Percentiles rank a stretch among this genome's conserved stretches.
phyloP scores from a whole-genome alignment of 2,113 vertebrate genomes.

The Dasyprocta punctata region DNA sequence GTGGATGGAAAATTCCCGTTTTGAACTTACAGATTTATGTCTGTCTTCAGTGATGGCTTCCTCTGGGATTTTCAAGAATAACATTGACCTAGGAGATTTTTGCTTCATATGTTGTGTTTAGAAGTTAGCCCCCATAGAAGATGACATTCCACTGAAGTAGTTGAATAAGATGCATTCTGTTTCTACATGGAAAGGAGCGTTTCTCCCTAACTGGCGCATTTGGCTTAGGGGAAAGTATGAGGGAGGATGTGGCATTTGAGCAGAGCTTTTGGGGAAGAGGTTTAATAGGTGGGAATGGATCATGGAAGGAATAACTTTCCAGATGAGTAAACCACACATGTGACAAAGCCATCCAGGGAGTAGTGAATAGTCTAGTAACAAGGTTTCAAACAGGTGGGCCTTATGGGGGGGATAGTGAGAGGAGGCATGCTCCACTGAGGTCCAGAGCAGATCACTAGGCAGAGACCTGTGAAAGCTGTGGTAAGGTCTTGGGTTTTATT shows the following conservation, averaged over 20 bases:
- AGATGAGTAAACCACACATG: background rate
- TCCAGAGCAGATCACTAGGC: background rate
- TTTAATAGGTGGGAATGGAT: background rate
- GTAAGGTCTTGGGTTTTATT: background rate
- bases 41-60: background rate
- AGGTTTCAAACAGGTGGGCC: background rate
- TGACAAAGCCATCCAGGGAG: background rate
- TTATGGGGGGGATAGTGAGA: background rate
- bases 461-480: background rate
- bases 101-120: background rate
- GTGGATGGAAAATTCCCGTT: background rate
- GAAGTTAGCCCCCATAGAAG: background rate
- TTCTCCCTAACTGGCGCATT: background rate
- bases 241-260: constrained; percentile 1
- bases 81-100: background rate
- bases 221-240: background rate
- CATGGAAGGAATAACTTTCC: background rate
- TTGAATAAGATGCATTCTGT: background rate
- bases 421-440: background rate
- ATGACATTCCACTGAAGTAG: background rate
- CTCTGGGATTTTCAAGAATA: constrained; percentile 6
- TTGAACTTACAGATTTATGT: background rate
- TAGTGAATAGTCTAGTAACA: background rate
- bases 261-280: background rate
- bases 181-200: background rate